phyloP scores from a whole-genome alignment of 2,113 vertebrate species.

The Anguilla rostrata region DNA sequence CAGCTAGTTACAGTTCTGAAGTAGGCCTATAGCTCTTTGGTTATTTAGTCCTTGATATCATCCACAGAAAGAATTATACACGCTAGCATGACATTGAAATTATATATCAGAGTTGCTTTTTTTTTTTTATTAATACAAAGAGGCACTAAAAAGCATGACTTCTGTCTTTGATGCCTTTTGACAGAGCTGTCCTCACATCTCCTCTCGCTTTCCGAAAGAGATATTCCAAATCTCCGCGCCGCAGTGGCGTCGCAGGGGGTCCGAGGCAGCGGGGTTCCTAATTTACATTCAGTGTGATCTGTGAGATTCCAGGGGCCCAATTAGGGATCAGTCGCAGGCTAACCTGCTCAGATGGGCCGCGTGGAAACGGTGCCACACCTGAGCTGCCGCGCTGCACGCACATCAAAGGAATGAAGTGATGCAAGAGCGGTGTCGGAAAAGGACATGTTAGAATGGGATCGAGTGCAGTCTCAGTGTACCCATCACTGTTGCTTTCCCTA shows the following conservation, averaged over 20 bases:
- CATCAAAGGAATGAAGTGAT: not conserved
- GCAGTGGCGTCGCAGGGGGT: conserved; percentile 30
- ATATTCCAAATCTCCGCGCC: conserved; percentile 28
- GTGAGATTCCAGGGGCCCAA: conserved; percentile 32
- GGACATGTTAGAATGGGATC: too few relatives aligned
- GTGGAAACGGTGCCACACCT: not conserved
- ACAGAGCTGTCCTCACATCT: conserved; percentile 44
- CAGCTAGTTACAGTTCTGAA: not conserved
- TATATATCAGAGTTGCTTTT: not conserved
- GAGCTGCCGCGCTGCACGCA: conserved; percentile 12
- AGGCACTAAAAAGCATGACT: not conserved
- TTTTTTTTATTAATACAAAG: not conserved
- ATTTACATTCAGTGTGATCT: conserved; percentile 25
- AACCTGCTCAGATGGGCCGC: not conserved
- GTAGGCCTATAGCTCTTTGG: not conserved
- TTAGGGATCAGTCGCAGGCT: conserved; percentile 31
- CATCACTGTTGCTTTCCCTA: not conserved
- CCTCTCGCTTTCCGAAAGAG: conserved; percentile 19
- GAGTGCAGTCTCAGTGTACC: not conserved
- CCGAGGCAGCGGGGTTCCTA: conserved; percentile 18
- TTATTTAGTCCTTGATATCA: not conserved
- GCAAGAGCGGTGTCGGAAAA: not conserved
- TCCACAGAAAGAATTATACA: not conserved
- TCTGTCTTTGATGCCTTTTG: conserved; percentile 42
- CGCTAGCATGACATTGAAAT: not conserved